Conservation (phyloP, 2,888 invertebrate genomes). For the Theodoxus fluviatilis region DNA sequence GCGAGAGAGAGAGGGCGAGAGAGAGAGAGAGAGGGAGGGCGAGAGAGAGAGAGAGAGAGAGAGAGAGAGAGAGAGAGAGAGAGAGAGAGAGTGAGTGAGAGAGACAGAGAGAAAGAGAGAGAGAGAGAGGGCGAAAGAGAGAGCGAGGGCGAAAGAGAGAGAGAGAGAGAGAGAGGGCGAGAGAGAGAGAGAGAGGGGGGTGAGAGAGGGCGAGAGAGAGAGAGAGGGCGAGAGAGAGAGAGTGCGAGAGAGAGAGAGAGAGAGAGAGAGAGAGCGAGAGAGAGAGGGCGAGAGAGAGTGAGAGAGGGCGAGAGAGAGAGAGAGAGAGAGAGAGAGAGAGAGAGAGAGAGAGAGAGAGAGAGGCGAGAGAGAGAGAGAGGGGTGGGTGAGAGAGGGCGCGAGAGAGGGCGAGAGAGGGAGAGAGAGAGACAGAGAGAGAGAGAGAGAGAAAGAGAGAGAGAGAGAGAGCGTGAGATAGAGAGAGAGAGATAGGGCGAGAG, state of each 20-base stretch:
- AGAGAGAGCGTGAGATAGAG: constrained; percentile 11
- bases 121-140: neutral
- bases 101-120: neutral
- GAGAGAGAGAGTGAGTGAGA: neutral
- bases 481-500: neutral
- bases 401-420: neutral
- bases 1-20: constrained; percentile 19
- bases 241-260: neutral
- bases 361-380: constrained; percentile 16
- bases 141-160: neutral
- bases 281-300: neutral
- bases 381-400: neutral
- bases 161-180: constrained; percentile 6
- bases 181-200: constrained; percentile 10
- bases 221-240: neutral
- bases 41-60: constrained; percentile 16
- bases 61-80: constrained; percentile 2
- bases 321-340: constrained; percentile 21
- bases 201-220: neutral
- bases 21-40: constrained; percentile 18
- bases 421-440: constrained; percentile 22
- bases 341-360: constrained; percentile 18
- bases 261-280: constrained; percentile 1
- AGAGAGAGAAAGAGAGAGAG: constrained; percentile 20
- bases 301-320: neutral